A percentile compares a stretch with the other conserved stretches of the same genome.
Conservation (phyloP, 2,113 vertebrate genomes). For the Carollia perspicillata region DNA sequence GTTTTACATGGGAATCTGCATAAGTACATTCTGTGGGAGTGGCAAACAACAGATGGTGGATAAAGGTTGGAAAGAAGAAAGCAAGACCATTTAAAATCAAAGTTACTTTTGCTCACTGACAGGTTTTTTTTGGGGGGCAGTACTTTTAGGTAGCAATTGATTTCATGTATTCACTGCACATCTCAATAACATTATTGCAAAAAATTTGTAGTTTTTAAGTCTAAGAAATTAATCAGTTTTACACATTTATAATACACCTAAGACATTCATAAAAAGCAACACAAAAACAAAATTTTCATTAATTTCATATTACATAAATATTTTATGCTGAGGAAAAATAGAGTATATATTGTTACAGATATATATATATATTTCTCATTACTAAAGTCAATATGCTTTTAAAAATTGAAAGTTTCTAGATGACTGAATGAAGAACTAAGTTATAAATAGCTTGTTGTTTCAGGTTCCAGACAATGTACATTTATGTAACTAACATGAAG, state of each 20-base stretch:
- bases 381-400: neutral
- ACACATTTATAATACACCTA: conserved; percentile 69
- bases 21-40: conserved; percentile 73
- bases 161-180: conserved; percentile 73
- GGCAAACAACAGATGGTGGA: conserved; percentile 75
- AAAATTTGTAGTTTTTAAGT: conserved; percentile 72
- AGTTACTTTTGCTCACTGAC: conserved; percentile 53
- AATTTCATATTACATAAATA: conserved; percentile 75
- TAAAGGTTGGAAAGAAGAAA: conserved; percentile 76
- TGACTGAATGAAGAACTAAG: neutral
- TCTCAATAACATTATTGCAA: conserved; percentile 80
- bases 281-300: conserved; percentile 38
- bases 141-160: conserved; percentile 70
- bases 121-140: conserved; percentile 73
- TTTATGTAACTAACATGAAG: neutral
- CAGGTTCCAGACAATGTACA: neutral
- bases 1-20: conserved; percentile 71
- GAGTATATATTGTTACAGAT: neutral
- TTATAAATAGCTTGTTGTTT: neutral
- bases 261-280: conserved; percentile 69
- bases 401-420: neutral
- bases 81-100: conserved; percentile 44
- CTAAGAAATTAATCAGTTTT: conserved; percentile 75
- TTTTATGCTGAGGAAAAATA: conserved; percentile 64
- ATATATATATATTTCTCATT: neutral